Conservation (phyloP, 2,888 invertebrate species). For the Pseudococcus viburni region DNA sequence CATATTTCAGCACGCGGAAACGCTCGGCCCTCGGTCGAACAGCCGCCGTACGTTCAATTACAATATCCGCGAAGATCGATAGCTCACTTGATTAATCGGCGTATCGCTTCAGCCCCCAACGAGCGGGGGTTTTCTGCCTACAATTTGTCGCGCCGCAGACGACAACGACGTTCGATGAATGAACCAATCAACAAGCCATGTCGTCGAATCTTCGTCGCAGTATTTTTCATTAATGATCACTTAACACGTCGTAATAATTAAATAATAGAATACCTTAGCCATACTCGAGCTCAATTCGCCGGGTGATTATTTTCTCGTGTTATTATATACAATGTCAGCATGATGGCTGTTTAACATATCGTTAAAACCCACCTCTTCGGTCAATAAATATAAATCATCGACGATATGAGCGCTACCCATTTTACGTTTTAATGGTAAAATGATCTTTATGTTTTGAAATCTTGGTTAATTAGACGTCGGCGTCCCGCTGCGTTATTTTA, state of each 20-base stretch:
- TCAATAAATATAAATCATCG: constrained; percentile 60
- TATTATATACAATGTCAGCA: constrained; percentile 26
- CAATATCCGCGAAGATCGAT: constrained; percentile 26
- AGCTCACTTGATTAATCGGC: constrained; percentile 33
- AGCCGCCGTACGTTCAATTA: not conserved
- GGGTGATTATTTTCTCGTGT: not conserved
- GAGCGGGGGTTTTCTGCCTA: not conserved
- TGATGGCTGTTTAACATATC: constrained; percentile 54
- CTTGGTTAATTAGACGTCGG: constrained; percentile 63
- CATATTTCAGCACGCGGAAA: constrained; percentile 29
- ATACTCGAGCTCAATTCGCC: not conserved
- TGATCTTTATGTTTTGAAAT: constrained; percentile 62
- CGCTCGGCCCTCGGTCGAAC: not conserved
- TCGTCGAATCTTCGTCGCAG: not conserved
- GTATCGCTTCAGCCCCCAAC: not conserved
- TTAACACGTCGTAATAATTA: constrained; percentile 43
- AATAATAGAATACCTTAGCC: not conserved
- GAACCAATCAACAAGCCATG: not conserved
- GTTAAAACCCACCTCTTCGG: constrained; percentile 40
- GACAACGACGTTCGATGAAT: not conserved
- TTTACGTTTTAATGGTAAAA: constrained; percentile 60
- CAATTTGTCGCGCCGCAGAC: not conserved
- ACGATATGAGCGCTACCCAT: constrained; percentile 20
- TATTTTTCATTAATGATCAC: constrained; percentile 16
- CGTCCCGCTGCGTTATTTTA: constrained; percentile 58